Evolutionary conservation across 1,140 invertebrate genomes (phyloP).

Genomic region (Drosophila mauritiana): DNA sequence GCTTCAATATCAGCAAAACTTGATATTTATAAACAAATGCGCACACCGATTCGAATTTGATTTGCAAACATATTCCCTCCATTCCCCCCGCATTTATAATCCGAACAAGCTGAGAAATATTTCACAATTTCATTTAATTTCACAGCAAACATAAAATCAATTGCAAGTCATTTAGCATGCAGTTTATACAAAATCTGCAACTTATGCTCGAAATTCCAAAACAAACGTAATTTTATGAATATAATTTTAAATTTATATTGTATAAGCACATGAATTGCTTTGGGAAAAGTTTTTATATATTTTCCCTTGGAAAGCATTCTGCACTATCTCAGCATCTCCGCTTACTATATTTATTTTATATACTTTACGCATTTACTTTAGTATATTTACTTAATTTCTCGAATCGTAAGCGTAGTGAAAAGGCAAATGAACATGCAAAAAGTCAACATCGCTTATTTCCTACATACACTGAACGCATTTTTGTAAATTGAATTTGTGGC

Average conservation of each 20-base stretch:
- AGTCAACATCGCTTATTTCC: slow-evolving; percentile 9
- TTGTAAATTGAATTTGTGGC: slow-evolving; percentile 31
- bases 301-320: slow-evolving; percentile 7
- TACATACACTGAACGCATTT: not conserved
- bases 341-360: slow-evolving; percentile 37
- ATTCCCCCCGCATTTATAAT: slow-evolving; percentile 11
- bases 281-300: not conserved
- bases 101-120: slow-evolving; percentile 2
- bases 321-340: slow-evolving; percentile 28
- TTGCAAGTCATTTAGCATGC: slow-evolving; percentile 64
- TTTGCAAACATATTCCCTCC: slow-evolving; percentile 33
- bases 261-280: slow-evolving; percentile 9
- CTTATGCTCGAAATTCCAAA: slow-evolving; percentile 70
- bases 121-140: slow-evolving; percentile 21
- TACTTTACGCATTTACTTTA: slow-evolving; percentile 29
- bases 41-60: slow-evolving; percentile 21
- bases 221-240: slow-evolving; percentile 50
- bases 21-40: slow-evolving; percentile 24
- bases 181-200: slow-evolving; percentile 46
- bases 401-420: slow-evolving; percentile 22
- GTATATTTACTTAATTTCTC: slow-evolving; percentile 38
- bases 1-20: slow-evolving; percentile 14
- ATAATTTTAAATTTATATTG: slow-evolving; percentile 25
- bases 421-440: slow-evolving; percentile 17
- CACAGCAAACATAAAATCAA: slow-evolving; percentile 23